Conservation (phyloP, 2,888 invertebrate species). For the Erebia aethiops region DNA sequence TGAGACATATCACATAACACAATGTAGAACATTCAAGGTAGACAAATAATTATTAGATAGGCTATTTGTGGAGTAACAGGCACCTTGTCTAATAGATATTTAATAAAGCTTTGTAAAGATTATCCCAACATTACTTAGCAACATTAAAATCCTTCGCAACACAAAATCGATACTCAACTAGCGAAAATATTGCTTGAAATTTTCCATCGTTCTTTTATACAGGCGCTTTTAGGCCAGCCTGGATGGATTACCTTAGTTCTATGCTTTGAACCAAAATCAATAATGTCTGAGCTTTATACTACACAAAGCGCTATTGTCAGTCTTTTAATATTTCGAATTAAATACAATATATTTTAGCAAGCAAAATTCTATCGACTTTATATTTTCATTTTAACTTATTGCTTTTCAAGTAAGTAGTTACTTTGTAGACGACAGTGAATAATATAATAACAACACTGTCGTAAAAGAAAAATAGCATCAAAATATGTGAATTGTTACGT, state of each 20-base stretch:
- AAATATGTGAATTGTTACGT: no score
- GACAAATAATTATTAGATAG: no score
- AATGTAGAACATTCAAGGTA: no score
- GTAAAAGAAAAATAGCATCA: no score
- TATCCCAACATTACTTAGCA: conserved; percentile 6
- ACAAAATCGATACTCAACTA: conserved; percentile 9
- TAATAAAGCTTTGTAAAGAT: neutral
- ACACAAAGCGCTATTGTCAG: conserved; percentile 9
- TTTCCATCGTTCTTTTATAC: conserved; percentile 15
- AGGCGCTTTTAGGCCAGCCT: neutral
- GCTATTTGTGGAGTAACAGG: neutral
- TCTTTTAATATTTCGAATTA: neutral
- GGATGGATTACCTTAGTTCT: conserved; percentile 10
- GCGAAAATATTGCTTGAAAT: conserved; percentile 9
- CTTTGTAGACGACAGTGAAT: no score
- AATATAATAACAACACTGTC: no score
- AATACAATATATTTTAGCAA: neutral
- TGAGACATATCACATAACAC: no score
- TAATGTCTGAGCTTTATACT: neutral
- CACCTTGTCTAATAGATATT: neutral
- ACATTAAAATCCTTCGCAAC: neutral
- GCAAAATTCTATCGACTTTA: neutral
- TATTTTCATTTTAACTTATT: no score
- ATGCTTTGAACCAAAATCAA: conserved; percentile 23
- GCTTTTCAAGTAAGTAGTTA: no score